phyloP scores from a whole-genome alignment of 2,113 vertebrate species.

The Tupaia chinensis region DNA sequence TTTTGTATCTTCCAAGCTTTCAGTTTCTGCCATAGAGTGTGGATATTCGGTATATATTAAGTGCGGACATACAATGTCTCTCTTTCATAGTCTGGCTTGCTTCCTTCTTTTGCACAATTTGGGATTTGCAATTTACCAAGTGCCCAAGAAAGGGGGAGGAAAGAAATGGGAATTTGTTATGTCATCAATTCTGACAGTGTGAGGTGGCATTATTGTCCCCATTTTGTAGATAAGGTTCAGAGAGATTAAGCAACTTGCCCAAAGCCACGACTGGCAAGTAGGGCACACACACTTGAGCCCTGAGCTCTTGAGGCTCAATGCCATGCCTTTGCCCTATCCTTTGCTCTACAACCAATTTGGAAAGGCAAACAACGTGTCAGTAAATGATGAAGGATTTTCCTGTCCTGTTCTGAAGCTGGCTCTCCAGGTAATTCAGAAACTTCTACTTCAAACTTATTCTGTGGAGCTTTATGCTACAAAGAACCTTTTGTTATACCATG shows the following conservation, averaged over 20 bases:
- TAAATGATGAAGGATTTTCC: neutral
- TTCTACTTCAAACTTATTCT: neutral
- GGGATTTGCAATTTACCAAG: slow-evolving; percentile 27
- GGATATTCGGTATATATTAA: too few relatives aligned
- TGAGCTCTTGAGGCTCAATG: neutral
- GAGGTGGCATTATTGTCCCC: neutral
- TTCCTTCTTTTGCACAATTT: neutral
- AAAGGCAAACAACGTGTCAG: neutral
- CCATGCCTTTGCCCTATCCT: neutral
- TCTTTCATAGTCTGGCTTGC: too few relatives aligned
- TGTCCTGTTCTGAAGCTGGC: neutral
- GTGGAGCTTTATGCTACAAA: slow-evolving; percentile 11
- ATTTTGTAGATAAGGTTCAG: neutral
- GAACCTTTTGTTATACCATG: slow-evolving; percentile 37
- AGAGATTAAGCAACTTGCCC: neutral
- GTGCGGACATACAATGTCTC: too few relatives aligned
- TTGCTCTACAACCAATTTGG: neutral
- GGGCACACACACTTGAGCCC: neutral
- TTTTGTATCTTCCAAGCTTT: too few relatives aligned
- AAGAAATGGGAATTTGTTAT: neutral
- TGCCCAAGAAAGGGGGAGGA: neutral
- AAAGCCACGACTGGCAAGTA: neutral
- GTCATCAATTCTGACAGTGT: neutral
- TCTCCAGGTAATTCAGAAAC: slow-evolving; percentile 2
- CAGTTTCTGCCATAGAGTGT: too few relatives aligned